Evolutionary conservation across 2,113 vertebrate genomes (phyloP).

Genomic region (Bettongia penicillata): DNA sequence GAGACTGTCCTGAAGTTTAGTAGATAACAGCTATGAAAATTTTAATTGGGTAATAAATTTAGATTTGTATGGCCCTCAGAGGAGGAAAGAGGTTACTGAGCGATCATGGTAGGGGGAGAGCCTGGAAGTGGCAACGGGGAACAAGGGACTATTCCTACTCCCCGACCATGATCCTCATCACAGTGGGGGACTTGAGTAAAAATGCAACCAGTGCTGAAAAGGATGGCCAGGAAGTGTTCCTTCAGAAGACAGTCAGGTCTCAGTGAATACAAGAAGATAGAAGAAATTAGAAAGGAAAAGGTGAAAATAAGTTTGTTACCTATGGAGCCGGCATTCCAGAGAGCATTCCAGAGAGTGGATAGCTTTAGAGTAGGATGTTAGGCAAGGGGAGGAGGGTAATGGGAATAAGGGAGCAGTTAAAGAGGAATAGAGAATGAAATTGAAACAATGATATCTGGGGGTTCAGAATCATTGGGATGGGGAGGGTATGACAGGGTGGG

Average conservation of each 20-base stretch:
- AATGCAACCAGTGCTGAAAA: not conserved
- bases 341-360: not conserved
- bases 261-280: not conserved
- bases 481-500: not conserved
- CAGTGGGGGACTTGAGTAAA: too few species aligned
- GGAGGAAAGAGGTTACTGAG: not conserved
- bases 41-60: not conserved
- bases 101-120: not conserved
- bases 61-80: not conserved
- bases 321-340: not conserved
- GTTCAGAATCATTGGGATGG: not conserved
- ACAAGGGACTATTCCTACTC: not conserved
- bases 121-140: not conserved
- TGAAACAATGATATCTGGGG: not conserved
- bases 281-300: not conserved
- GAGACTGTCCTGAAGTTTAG: not conserved
- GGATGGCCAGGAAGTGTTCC: not conserved
- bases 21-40: not conserved
- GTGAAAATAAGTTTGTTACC: not conserved
- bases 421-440: not conserved
- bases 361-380: not conserved
- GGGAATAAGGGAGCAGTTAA: not conserved
- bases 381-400: not conserved
- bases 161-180: too few species aligned
- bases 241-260: not conserved